Base-by-base conservation (phyloP, 2,888 invertebrate genomes). In the Trissolcus japonicus region DNA sequence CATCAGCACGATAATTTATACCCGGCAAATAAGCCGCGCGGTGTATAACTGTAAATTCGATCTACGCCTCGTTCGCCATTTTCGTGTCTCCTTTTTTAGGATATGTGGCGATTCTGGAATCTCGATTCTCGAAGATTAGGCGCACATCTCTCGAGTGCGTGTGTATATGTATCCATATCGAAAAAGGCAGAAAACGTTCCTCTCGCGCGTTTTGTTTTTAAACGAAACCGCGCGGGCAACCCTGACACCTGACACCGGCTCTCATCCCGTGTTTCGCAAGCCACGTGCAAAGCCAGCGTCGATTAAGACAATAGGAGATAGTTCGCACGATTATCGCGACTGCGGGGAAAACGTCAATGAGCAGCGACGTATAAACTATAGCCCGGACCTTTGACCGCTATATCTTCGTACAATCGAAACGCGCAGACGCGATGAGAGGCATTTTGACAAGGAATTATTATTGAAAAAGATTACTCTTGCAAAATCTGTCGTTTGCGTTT, bases 191-290 rank as follows among this genome's bases (percentile, higher is more conserved):
- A 65, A n/a, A 74, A 62, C 59, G 62, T 40, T 67, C 62, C 67
- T 60, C 60, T 79, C 82, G 78, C 78, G 76, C 78, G 66, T 63
- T 76, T 81, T 80, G 82, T 81, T 82, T 83, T 85, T 83, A 82
- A 86, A 85, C 84, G 83, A 83, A 85, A 85, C 84, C 81, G 35
- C 25, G 25, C 25, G 82, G 85, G 84, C 84, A 87, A 84, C 85
- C 84, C 83, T 85, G 86, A 87, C 87, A 87, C 84, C 86, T 86
- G 86, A 87, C 86, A 86, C 85, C 59, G 76, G 72, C 74, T 78
- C 79, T 77, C 80, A 79, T 78, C 80, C 81, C 79, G 75, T 67
- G 79, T 48, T 61, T 63, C 74, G 60, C 72, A 46, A 62, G 25
- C 62, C 57, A 68, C 68, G 63, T 48, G 68, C 59, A 62, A 57